Evolutionary conservation across 92 coral and sea anemone genomes (phyloP).

Genomic region (Virgularia gustaviana): DNA sequence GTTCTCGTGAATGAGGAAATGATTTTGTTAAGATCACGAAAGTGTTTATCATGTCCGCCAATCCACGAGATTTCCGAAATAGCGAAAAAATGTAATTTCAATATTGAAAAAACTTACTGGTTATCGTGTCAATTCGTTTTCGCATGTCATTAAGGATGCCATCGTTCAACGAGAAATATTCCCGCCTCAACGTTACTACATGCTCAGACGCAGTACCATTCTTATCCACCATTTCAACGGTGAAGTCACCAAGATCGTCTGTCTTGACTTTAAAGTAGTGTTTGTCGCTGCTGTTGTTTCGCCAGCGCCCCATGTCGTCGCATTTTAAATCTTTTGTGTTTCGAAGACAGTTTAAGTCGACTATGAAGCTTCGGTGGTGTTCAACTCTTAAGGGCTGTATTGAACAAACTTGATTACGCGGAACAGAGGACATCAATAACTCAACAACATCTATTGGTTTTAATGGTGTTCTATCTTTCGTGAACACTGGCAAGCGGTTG

Average conservation of each 20-base stretch:
- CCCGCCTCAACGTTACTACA: slow-evolving; percentile 42
- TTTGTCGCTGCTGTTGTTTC: slow-evolving; percentile 50
- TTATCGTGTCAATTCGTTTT: slow-evolving; percentile 42
- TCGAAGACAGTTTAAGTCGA: slow-evolving; percentile 45
- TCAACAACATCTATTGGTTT: too few species aligned
- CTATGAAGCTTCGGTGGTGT: slow-evolving; percentile 47
- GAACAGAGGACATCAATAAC: too few species aligned
- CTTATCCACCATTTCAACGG: slow-evolving; percentile 25
- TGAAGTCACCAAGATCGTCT: slow-evolving; percentile 17
- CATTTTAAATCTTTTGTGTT: slow-evolving; percentile 51
- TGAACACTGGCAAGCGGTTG: too few species aligned
- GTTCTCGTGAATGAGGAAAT: too few species aligned
- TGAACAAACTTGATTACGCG: slow-evolving; percentile 44
- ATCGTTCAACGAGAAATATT: slow-evolving; percentile 43
- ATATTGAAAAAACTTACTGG: slow-evolving; percentile 13
- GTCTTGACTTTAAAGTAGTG: slow-evolving; percentile 34
- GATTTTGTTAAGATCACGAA: too few species aligned
- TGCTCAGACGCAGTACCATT: too few species aligned
- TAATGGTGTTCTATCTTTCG: too few species aligned
- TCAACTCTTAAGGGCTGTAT: slow-evolving; percentile 46
- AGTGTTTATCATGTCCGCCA: too few species aligned
- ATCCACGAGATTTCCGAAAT: too few species aligned
- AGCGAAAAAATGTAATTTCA: background rate
- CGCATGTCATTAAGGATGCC: slow-evolving; percentile 36
- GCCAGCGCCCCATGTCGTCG: slow-evolving; percentile 53